phyloP scores from a whole-genome alignment of 2,888 invertebrate species.

The Camponotus fellah region DNA sequence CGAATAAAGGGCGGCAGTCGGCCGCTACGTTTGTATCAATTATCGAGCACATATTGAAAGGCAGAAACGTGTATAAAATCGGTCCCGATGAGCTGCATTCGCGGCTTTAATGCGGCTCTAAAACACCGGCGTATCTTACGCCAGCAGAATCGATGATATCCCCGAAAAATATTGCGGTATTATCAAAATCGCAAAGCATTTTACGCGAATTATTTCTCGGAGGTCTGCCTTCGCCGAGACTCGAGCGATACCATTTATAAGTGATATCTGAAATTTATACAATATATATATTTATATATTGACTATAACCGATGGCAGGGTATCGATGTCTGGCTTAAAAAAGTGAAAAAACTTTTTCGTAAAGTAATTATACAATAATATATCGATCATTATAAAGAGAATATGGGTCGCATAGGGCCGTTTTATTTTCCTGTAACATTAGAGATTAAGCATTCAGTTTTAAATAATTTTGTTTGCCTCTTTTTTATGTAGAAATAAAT shows the following conservation, averaged over 20 bases:
- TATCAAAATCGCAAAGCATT: conserved; percentile 10
- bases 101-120: conserved; percentile 14
- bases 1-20: conserved; percentile 56
- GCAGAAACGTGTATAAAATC: conserved; percentile 47
- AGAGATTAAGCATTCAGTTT: neutral
- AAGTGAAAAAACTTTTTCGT: neutral
- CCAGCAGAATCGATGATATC: neutral
- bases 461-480: neutral
- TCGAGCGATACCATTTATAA: neutral
- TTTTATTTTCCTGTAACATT: neutral
- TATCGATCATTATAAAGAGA: neutral
- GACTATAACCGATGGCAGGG: neutral
- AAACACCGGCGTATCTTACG: conserved; percentile 6
- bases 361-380: neutral
- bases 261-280: conserved; percentile 7
- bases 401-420: neutral
- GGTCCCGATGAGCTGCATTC: conserved; percentile 20
- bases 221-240: neutral
- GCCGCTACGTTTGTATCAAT: conserved; percentile 47
- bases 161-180: neutral
- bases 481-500: neutral
- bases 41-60: conserved; percentile 55
- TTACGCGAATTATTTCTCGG: neutral
- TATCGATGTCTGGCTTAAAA: neutral
- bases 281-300: neutral